Evolutionary conservation across 2,797 vertebrate species (phyloP).

Genomic region (Darevskia nairensis): DNA sequence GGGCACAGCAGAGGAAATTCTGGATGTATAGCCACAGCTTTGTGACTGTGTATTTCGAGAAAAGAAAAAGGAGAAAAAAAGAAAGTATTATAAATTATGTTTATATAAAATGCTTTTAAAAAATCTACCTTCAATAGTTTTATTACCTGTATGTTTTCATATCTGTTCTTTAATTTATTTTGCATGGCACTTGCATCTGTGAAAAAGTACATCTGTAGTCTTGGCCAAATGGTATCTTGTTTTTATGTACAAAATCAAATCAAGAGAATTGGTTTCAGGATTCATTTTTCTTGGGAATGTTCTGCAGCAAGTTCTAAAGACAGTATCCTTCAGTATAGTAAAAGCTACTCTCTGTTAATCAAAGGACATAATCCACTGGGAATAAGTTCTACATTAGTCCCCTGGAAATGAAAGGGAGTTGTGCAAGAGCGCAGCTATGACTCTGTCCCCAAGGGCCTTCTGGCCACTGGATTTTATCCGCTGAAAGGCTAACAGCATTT

Average conservation of each 20-base stretch:
- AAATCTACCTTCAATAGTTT: constrained; percentile 82
- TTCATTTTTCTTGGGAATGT: constrained; percentile 61
- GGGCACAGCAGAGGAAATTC: constrained; percentile 96
- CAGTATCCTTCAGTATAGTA: constrained; percentile 67
- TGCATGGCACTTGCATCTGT: constrained; percentile 86
- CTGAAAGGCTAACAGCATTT: constrained; percentile 26
- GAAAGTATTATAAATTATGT: constrained; percentile 83
- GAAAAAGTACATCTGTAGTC: constrained; percentile 75
- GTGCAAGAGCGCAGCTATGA: not conserved
- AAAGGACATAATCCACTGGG: constrained; percentile 8
- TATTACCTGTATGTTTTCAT: constrained; percentile 82
- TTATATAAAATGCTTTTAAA: constrained; percentile 81
- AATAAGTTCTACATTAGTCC: constrained; percentile 1
- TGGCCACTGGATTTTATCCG: constrained; percentile 41
- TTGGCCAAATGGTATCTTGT: constrained; percentile 79
- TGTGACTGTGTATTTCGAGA: constrained; percentile 74
- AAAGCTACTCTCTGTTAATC: constrained; percentile 70
- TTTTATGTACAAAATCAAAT: constrained; percentile 68
- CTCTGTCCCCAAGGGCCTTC: constrained; percentile 22
- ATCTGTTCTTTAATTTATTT: constrained; percentile 88
- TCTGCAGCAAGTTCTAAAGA: constrained; percentile 78
- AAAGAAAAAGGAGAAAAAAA: constrained; percentile 61
- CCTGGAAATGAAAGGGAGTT: not conserved
- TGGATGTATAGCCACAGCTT: constrained; percentile 87
- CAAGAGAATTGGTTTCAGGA: constrained; percentile 73